Evolutionary conservation across 2,797 vertebrate species (phyloP), one percentile per base, ranked within the genome.

Genomic region (Delichon dasypus): DNA sequence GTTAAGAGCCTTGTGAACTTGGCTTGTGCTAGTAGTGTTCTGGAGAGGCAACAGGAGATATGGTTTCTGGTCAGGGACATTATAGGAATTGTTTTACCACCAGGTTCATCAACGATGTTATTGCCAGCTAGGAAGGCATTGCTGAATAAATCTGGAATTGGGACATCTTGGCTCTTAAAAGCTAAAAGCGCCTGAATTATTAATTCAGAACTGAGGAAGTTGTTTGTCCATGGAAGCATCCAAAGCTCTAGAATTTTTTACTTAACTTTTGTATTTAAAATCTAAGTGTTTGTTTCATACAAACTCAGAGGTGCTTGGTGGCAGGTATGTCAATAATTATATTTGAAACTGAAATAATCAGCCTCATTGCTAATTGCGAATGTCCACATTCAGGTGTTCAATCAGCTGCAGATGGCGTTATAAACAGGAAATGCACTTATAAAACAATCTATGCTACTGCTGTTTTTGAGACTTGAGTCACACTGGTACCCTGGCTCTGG

Each of bases 341-440:
- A 40, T 72, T 71, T 50, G 50, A 51, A 87, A 65, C 32, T 12
- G 42, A 70, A 64, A 32, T 82, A 30, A 42, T 61, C 38, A 65
- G 16, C 47, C 20, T 79, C 66, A 17, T 42, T 88, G 45, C 50
- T 74, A 73, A 58, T 50, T 91, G 65, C 27, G 51, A 13, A 25
- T 3, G 21, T 86, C 54, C 62, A 70, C 55, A 62, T 29, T 85
- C 6, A 23, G 44, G 36, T 88, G 73, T 92, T 94, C 72, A 65
- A 27, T 89, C 47, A 78, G 78, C 47, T 90, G n/a, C 51, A 74
- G 51, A 29, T 68, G 51, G 38, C 21, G 16, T 86, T 86, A 89
- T 61, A 62, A 92, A 95, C 80, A 91, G 94, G 93, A 91, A 95
- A 72, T 84, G 47, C 30, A 14, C n/a, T 55, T 70, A 57, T 67